Evolutionary conservation across 2,113 vertebrate genomes (phyloP), one percentile per base, ranked within the genome.

Genomic region (Glaucidium brasilianum): DNA sequence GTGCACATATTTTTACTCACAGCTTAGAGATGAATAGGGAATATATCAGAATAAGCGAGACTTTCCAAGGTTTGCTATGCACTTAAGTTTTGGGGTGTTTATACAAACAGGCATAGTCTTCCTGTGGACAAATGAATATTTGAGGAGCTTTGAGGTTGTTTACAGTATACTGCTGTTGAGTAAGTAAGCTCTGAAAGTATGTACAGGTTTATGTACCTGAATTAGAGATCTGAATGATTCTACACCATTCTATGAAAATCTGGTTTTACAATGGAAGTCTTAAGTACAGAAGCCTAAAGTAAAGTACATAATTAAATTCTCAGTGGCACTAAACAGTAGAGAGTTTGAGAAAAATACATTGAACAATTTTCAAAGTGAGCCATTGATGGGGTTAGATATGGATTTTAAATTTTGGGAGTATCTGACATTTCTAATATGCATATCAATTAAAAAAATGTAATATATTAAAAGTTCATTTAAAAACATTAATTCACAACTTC

Each of bases 361-460:
- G 50, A 59, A 25, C 22, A 26, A 0, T 81, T 77, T 84, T 77
- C 30, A 10, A 5, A 47, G 22, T 16, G 22, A 15, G 9, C 34
- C 15, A 1, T 80, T 81, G 1, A 2, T n/a, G 19, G 11, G 29
- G 7, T 12, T 78, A 29, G n/a, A 20, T 34, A 21, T 0, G 1
- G 23, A 59, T 79, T 79, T 85, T 43, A 52, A 27, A 60, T 60
- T 26, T 52, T 53, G 43, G 35, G 45, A 52, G 29, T 25, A 6
- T 84, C 80, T 84, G 43, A 11, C 20, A 5, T 37, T 45, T 52
- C 18, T 45, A 10, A 34, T 69, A 30, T 73, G 30, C 41, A 7
- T 32, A 55, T 32, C n/a, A 32, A 27, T 53, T 60, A 19, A 43
- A 92, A 76, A 29, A 27, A 1, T 25, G 9, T 35, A 30, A 6